Evolutionary conservation across 2,113 vertebrate species (phyloP).

Genomic region (Chionodraco myersi): DNA sequence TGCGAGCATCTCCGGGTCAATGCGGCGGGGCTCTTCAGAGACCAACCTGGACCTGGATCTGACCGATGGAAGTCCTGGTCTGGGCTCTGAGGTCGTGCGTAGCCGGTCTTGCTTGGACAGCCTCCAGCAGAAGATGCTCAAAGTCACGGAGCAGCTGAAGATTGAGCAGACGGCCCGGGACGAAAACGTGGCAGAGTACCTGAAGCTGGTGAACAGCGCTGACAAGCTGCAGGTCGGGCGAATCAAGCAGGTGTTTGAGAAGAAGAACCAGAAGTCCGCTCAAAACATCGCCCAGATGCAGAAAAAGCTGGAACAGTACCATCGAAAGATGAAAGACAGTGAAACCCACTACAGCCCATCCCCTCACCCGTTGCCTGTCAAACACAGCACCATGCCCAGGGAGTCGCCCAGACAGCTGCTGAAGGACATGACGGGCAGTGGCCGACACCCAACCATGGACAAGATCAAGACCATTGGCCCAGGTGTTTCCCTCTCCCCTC

Average conservation of each 20-base stretch:
- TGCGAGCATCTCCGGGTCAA: slow-evolving; percentile 75
- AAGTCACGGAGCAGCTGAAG: slow-evolving; percentile 96
- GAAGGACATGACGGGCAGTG: slow-evolving; percentile 91
- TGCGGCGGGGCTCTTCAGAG: slow-evolving; percentile 87
- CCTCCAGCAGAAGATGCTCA: slow-evolving; percentile 97
- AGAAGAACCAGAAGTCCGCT: slow-evolving; percentile 97
- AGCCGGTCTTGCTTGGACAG: slow-evolving; percentile 91
- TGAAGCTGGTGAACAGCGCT: slow-evolving; percentile 94
- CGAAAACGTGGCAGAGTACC: slow-evolving; percentile 94
- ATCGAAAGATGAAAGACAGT: slow-evolving; percentile 92
- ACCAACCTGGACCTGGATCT: slow-evolving; percentile 78
- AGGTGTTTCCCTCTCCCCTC: slow-evolving; percentile 90
- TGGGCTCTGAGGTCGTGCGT: slow-evolving; percentile 87
- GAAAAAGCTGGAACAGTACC: slow-evolving; percentile 96
- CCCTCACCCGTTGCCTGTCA: slow-evolving; percentile 34
- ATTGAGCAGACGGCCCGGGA: slow-evolving; percentile 95
- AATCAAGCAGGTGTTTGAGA: slow-evolving; percentile 98
- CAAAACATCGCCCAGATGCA: slow-evolving; percentile 95
- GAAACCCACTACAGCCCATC: slow-evolving; percentile 78
- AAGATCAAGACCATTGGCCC: slow-evolving; percentile 95
- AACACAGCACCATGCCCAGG: slow-evolving; percentile 77
- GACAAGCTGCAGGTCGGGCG: slow-evolving; percentile 95
- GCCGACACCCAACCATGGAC: slow-evolving; percentile 91
- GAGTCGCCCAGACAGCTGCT: slow-evolving; percentile 92
- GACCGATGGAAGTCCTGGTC: slow-evolving; percentile 38